Evolutionary conservation across 2,888 invertebrate species (phyloP).

Genomic region (Hylaea fasciaria): DNA sequence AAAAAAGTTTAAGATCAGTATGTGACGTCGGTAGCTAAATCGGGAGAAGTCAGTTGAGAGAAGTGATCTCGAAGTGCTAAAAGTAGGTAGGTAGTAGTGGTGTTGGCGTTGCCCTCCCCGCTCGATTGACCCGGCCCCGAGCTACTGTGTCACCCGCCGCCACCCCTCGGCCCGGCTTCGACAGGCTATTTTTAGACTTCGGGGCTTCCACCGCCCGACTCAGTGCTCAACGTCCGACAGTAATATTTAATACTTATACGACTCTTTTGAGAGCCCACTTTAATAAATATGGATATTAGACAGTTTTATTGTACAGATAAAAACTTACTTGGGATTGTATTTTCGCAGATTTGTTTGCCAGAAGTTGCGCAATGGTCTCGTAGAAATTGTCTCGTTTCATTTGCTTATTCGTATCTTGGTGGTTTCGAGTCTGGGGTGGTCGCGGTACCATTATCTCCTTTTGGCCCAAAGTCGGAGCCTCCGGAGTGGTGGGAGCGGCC

Average conservation of each 20-base stretch:
- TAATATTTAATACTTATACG: constrained; percentile 38
- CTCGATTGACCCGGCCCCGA: constrained; percentile 77
- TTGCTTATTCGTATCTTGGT: constrained; percentile 57
- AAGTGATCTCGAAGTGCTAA: constrained; percentile 34
- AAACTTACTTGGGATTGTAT: constrained; percentile 84
- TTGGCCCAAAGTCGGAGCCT: constrained; percentile 75
- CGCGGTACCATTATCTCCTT: constrained; percentile 87
- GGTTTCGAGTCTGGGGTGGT: constrained; percentile 81
- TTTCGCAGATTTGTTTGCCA: constrained; percentile 79
- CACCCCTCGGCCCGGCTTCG: constrained; percentile 70
- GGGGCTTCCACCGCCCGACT: constrained; percentile 64
- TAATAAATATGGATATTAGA: constrained; percentile 39
- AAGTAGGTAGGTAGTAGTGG: constrained; percentile 40
- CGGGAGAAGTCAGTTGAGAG: constrained; percentile 28
- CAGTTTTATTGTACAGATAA: constrained; percentile 31
- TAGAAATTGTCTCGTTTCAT: constrained; percentile 74
- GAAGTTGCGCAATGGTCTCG: constrained; percentile 79
- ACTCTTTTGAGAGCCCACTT: constrained; percentile 33
- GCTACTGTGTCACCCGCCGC: constrained; percentile 76
- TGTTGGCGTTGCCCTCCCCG: constrained; percentile 51
- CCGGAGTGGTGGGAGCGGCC: constrained; percentile 58
- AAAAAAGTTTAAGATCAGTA: constrained; percentile 11
- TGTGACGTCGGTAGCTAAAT: constrained; percentile 17
- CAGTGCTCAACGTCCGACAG: constrained; percentile 44
- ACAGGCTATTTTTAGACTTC: constrained; percentile 80